Base-by-base conservation (phyloP, 64 coral and sea anemone species). In the Montipora sp. region DNA sequence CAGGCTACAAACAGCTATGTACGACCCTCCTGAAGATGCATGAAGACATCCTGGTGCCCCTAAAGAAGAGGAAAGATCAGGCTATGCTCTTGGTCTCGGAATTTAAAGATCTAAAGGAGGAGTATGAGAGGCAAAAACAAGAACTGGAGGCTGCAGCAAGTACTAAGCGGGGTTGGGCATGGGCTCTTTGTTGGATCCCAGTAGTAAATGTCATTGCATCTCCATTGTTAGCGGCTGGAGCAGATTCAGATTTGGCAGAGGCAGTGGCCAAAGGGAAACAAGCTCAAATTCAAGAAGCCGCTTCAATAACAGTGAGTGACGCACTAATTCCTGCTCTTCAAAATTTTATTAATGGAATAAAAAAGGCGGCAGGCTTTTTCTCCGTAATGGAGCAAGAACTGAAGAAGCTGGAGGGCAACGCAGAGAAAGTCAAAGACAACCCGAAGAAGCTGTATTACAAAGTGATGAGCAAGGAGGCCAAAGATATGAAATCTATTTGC, bases 31-130 rank as follows among this genome's bases (percentile, higher is more conserved):
- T 89, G 58, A 61, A 77, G n/a, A 18, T 81, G 77, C 78, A 90
- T 19, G 77, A 90, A 70, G 58, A 80, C 63, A 90, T 90, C n/a
- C 16, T 90, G n/a, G 57, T 36, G n/a, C 48, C 73, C 24, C 73
- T 88, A 36, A 88, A 69, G 63, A 23, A 36, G 44, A 63, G 65
- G 16, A 51, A 90, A 80, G 89, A 90, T 60, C 2, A 90, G 4
- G 89, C 78, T 9, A 51, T 1, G 45, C 8, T 81, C 7, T 23
- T 90, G 53, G 43, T 81, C 23, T 81, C 19, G 5, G 89, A 90
- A 16, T 68, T 90, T 2, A 53, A 81, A 58, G 15, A 49, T 8
- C 60, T 90, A 2, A 51, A 50, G 14, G 58, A 20, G 16, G n/a
- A 70, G 48, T 90, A 19, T 22, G 44, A 80, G 22, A 55, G 9